These are phyloP conservation scores for Octodonta nipae DNA, from an alignment of 2,888 invertebrate species.

Conservation along the genomic window DNA sequence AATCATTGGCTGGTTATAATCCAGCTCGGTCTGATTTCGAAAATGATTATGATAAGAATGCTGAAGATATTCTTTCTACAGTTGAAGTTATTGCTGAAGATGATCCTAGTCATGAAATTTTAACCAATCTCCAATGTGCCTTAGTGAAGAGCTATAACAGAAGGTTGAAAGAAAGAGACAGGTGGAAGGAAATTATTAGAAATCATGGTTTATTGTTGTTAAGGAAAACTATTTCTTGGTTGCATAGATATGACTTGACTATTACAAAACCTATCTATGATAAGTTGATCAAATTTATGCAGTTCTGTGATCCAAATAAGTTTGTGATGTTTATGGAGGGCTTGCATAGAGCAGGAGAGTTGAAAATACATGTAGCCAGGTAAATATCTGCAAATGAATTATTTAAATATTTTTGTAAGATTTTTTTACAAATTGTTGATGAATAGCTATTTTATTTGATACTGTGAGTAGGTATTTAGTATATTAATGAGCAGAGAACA, in stretches of 20 bases:
- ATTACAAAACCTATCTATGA: constrained; percentile 44
- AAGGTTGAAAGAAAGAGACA: constrained; percentile 56
- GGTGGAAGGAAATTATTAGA: constrained; percentile 59
- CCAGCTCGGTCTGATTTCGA: constrained; percentile 78
- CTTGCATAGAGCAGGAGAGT: constrained; percentile 54
- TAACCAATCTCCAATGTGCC: constrained; percentile 53
- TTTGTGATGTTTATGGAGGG: constrained; percentile 70
- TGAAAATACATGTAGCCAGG: constrained; percentile 47
- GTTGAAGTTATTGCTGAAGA: constrained; percentile 35
- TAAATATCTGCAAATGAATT: too few species aligned
- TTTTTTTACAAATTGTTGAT: too few species aligned
- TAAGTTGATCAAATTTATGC: constrained; percentile 58
- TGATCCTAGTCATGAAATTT: constrained; percentile 40
- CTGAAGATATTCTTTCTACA: constrained; percentile 53
- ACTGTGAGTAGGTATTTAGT: too few species aligned
- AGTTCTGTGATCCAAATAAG: constrained; percentile 50
- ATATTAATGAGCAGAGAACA: too few species aligned
- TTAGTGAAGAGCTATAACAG: constrained; percentile 63
- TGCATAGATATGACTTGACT: constrained; percentile 55
- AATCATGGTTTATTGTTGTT: constrained; percentile 67
- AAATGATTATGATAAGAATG: constrained; percentile 67
- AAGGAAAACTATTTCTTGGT: constrained; percentile 54
- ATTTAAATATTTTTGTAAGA: too few species aligned
- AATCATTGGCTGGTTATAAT: constrained; percentile 69
- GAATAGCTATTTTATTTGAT: too few species aligned